Conservation (phyloP, 2,888 invertebrate genomes). For the Eilema sororculum region DNA sequence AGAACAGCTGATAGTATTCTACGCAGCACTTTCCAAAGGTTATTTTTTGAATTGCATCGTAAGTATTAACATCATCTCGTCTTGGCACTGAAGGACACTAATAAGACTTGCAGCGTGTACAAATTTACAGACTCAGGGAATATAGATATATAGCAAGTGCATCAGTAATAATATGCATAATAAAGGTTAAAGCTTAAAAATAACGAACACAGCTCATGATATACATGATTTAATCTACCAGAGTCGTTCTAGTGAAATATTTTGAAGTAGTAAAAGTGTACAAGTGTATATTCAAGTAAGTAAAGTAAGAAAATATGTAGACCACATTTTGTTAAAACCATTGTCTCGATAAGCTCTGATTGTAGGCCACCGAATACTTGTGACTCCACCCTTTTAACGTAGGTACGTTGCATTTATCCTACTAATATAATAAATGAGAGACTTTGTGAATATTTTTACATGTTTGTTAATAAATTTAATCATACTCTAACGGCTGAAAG, state of each 20-base stretch:
- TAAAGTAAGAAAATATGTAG: constrained; percentile 31
- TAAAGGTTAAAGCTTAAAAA: constrained; percentile 43
- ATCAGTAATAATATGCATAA: constrained; percentile 21
- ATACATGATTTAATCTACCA: constrained; percentile 26
- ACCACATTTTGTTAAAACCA: constrained; percentile 16
- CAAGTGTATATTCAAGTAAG: constrained; percentile 13
- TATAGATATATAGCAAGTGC: constrained; percentile 26
- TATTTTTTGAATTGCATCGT: not conserved
- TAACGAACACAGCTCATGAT: constrained; percentile 37
- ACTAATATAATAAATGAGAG: too few relatives aligned
- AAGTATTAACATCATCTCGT: too few relatives aligned
- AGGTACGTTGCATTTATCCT: not conserved
- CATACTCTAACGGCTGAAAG: too few relatives aligned
- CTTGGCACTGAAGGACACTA: not conserved
- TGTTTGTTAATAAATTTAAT: too few relatives aligned
- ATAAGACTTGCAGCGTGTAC: constrained; percentile 16
- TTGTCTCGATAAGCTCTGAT: constrained; percentile 21
- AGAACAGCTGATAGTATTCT: too few relatives aligned
- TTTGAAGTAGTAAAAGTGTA: constrained; percentile 11
- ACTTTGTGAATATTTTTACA: too few relatives aligned
- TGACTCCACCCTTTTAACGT: not conserved
- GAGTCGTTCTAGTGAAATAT: constrained; percentile 4
- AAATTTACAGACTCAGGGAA: constrained; percentile 6
- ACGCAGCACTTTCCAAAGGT: not conserved
- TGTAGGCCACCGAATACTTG: constrained; percentile 26